Evolutionary conservation across 2,113 vertebrate genomes (phyloP).

Genomic region (Gopherus flavomarginatus): DNA sequence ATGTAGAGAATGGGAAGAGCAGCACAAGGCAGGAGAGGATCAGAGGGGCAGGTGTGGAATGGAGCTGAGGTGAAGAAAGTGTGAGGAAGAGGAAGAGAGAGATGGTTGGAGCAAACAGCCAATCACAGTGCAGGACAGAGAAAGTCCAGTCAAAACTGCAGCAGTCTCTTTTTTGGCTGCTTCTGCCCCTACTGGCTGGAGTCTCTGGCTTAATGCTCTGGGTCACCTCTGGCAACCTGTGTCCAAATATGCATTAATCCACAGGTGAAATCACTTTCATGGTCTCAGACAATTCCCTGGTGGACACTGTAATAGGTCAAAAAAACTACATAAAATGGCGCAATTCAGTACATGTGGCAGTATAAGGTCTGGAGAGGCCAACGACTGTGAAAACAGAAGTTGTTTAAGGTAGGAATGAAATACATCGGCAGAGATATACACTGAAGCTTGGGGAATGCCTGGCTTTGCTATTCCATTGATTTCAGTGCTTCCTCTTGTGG

Average conservation of each 20-base stretch:
- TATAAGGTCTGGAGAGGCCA: neutral
- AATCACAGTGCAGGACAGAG: neutral
- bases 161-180: neutral
- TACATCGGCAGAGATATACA: neutral
- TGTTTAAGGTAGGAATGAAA: neutral
- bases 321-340: neutral
- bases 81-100: no score
- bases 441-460: neutral
- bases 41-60: no score
- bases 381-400: slow-evolving; percentile 21
- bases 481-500: neutral
- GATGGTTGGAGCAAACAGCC: no score
- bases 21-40: no score
- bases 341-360: neutral
- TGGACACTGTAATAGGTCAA: neutral
- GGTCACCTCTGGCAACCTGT: slow-evolving; percentile 18
- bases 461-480: neutral
- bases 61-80: no score
- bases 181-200: neutral
- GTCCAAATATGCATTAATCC: neutral
- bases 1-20: no score
- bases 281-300: neutral
- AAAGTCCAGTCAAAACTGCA: neutral
- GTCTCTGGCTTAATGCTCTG: no score
- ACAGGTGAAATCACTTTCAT: neutral